Evolutionary conservation across 2,888 invertebrate genomes (phyloP), one percentile per base, ranked within the genome.

Genomic region (Daptonema setosum): DNA sequence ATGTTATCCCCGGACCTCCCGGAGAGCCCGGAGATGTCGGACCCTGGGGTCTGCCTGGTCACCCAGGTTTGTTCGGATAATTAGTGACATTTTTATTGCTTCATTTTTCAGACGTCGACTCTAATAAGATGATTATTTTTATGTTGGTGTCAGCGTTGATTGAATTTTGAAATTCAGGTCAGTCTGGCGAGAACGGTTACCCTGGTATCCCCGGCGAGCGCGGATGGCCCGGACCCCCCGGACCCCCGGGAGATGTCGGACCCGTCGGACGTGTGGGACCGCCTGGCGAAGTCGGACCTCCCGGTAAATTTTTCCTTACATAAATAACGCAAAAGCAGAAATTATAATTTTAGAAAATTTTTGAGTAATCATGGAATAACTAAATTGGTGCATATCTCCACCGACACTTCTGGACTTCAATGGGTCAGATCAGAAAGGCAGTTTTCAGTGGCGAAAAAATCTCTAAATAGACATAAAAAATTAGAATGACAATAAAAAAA

Each of bases 1-100:
- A 67, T 52, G 64, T 68, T 25, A 67, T 69, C 47, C 67, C 68
- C 22, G 68, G 66, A 56, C 68, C 66, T 64, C 67, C 68, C 24
- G 69, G 69, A 58, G 64, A 65, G 30, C 68, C 69, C 5, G 69
- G 68, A 50, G 62, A 64, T 41, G 65, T 67, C 20, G 68, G 69
- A 56, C 64, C 66, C 1, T 61, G 61, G 58, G 67, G 68, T 52
- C 52, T 58, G 29, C 61, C 66, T 17, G 66, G 65, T 57, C 61
- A 63, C 29, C 28, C 54, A 41, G 69, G 69, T 51, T 8, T 41
- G 54, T 24, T 5, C n/a, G n/a, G 11, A 14, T 41, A 11, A 41
- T 41, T 41, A 20, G 41, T 41, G 20, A 20, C 11, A 41, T 41
- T 41, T 41, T 20, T 41, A 14, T 20, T 41, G 20, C 20, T 41